Evolutionary conservation across 2,797 vertebrate species (phyloP).

Genomic region (Epinephelus coioides): DNA sequence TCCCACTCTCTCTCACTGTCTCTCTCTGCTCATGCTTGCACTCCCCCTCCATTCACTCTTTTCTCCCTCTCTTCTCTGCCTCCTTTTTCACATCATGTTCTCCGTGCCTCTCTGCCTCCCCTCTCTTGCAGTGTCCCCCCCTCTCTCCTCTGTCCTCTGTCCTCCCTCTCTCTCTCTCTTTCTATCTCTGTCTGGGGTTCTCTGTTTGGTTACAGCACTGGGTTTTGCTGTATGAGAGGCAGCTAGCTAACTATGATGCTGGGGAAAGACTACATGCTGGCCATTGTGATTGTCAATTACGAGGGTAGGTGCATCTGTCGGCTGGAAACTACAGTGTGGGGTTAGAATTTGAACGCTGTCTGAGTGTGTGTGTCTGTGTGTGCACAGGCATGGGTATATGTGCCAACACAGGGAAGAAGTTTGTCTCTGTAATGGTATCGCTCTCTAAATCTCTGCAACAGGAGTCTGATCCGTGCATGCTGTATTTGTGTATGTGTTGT

Average conservation of each 20-base stretch:
- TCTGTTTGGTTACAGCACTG: constrained; percentile 67
- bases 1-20: neutral
- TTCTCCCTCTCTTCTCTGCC: constrained; percentile 26
- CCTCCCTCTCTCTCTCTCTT: constrained; percentile 23
- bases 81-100: constrained; percentile 36
- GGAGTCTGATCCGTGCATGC: constrained; percentile 24
- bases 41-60: constrained; percentile 24
- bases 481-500: constrained; percentile 16
- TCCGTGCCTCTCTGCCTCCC: constrained; percentile 37
- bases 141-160: constrained; percentile 1
- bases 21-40: neutral
- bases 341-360: constrained; percentile 49
- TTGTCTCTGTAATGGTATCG: constrained; percentile 21
- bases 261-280: constrained; percentile 88
- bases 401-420: constrained; percentile 49
- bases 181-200: constrained; percentile 66
- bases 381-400: neutral
- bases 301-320: constrained; percentile 81
- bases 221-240: constrained; percentile 68
- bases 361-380: constrained; percentile 18
- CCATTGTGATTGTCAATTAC: constrained; percentile 87
- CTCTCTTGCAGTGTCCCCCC: constrained; percentile 36
- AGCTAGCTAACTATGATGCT: constrained; percentile 84
- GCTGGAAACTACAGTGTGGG: constrained; percentile 29
- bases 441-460: constrained; percentile 18